Evolutionary conservation across 23 tunicate genomes (phyloP), one percentile per base, ranked within the genome.

Genomic region (Trididemnum nubilum): DNA sequence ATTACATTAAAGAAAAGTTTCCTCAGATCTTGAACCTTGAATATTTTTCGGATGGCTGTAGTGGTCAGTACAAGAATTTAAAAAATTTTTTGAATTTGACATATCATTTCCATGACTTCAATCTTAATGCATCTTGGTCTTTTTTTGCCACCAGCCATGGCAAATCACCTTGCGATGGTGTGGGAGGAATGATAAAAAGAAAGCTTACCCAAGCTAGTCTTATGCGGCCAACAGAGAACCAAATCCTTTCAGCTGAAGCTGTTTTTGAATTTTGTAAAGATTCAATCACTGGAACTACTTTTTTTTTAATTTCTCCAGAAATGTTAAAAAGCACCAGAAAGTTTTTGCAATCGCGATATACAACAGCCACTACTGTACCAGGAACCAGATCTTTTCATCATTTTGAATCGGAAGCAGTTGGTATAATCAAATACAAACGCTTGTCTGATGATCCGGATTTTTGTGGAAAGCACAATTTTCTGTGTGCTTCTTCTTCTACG

Each of bases 131-230:
- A 3, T 73, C 57, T 21, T 73, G 78, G 58, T 73, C 78, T 37
- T 38, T 73, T 77, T 83, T 83, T 76, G 86, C 86, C 80, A 34
- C 64, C 33, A 75, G 87, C 34, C 87, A 33, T 73, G 87, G 87
- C 51, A 83, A 83, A 40, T 83, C 87, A 22, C 54, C 87, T 22
- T 77, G 81, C 31, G 39, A 77, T 57, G 81, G 81, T 25, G 44
- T 57, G 21, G 81, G 81, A 27, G 67, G 81, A 52, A 77, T 57
- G 65, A 33, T 77, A 38, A 77, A 52, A 77, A 21, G 67, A 52
- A 52, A 52, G 33, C 40, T 57, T 22, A 29, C 39, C 38, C 65
- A 52, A 77, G 81, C 66, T 51, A 77, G 81, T 52, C 38, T 54
- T 3, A 28, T 51, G 26, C 65, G 67, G 27, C 81, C 66, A 52